phyloP scores from a whole-genome alignment of 2,113 vertebrate genomes.

The Mustela lutreola region DNA sequence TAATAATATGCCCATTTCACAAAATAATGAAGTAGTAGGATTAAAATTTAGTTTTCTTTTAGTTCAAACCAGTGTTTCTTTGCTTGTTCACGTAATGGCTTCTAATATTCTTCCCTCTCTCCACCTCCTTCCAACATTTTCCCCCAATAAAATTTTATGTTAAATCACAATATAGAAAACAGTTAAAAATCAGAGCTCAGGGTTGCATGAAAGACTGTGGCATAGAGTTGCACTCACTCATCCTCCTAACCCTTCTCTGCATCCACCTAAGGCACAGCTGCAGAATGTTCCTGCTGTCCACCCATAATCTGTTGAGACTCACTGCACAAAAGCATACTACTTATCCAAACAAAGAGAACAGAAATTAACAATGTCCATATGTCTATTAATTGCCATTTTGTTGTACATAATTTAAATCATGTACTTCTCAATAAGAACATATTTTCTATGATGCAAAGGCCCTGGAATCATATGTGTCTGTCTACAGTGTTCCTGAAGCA shows the following conservation, averaged over 20 bases:
- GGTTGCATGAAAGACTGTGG: neutral
- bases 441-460: neutral
- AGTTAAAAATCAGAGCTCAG: neutral
- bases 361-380: neutral
- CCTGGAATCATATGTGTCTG: neutral
- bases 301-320: neutral
- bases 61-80: neutral
- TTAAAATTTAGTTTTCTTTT: neutral
- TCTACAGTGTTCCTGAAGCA: neutral
- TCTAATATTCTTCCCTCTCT: neutral
- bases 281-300: neutral
- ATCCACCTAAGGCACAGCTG: neutral
- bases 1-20: neutral
- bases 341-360: neutral
- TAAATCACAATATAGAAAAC: neutral
- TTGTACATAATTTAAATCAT: neutral
- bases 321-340: neutral
- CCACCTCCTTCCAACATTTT: neutral
- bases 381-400: slow-evolving; percentile 5
- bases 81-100: neutral
- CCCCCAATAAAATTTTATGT: neutral
- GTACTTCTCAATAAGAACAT: neutral
- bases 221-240: neutral
- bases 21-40: neutral
- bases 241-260: neutral